Conservation (phyloP, 2,113 vertebrate genomes). For the Scomber japonicus region DNA sequence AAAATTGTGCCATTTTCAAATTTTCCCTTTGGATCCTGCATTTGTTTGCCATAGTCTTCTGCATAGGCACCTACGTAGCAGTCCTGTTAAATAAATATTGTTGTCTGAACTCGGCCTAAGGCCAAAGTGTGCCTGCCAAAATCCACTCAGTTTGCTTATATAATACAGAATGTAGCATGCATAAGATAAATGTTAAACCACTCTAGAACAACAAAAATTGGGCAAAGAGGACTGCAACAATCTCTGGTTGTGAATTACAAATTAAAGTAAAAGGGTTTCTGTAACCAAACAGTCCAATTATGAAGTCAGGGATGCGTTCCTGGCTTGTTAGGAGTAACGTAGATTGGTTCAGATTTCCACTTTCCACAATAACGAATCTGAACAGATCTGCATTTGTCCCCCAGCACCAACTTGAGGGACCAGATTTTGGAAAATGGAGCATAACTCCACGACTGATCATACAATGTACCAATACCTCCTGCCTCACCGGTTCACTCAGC, state of each 20-base stretch:
- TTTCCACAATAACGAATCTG: not conserved
- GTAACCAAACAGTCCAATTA: no score
- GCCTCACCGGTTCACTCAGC: constrained; percentile 19
- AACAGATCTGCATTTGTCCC: constrained; percentile 7
- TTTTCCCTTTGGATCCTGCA: not conserved
- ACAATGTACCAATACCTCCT: constrained; percentile 21
- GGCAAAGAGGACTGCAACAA: not conserved
- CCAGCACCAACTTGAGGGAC: not conserved
- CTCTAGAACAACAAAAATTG: not conserved
- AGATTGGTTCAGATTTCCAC: not conserved
- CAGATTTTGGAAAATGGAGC: constrained; percentile 4
- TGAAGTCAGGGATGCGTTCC: no score
- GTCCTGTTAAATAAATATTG: not conserved
- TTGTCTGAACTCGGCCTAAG: not conserved
- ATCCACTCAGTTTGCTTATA: not conserved
- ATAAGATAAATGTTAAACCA: constrained; percentile 3
- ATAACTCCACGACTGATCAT: not conserved
- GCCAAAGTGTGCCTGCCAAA: not conserved
- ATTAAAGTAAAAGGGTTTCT: no score
- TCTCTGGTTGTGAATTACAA: no score
- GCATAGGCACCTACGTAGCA: not conserved
- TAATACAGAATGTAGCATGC: not conserved
- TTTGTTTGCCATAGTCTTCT: not conserved
- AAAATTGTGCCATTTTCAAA: not conserved
- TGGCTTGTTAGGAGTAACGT: no score